Evolutionary conservation across 1,140 invertebrate genomes (phyloP).

Genomic region (Musca vetustissima): DNA sequence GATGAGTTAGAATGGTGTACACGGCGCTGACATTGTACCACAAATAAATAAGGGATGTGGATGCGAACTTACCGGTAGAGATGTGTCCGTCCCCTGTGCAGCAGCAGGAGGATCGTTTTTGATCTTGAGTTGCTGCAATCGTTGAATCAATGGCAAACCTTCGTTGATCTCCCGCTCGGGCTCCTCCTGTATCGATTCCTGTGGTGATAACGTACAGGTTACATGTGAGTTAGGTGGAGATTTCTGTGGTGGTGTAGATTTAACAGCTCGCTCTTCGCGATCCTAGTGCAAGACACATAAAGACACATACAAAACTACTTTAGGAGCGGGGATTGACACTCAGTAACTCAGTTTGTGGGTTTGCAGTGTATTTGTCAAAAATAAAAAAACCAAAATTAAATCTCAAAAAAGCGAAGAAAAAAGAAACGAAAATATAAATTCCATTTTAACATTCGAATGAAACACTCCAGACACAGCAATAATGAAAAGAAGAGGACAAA

Average conservation of each 20-base stretch:
- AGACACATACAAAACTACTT: slow-evolving; percentile 47
- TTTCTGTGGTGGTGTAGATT: slow-evolving; percentile 57
- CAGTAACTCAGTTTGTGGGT: slow-evolving; percentile 30
- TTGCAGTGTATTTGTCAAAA: background rate
- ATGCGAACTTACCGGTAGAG: slow-evolving; percentile 2
- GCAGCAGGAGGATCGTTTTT: slow-evolving; percentile 70
- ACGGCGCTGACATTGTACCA: no score
- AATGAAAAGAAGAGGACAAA: no score
- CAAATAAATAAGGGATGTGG: background rate
- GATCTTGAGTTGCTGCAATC: slow-evolving; percentile 75
- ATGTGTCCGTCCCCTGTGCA: slow-evolving; percentile 26
- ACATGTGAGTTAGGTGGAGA: slow-evolving; percentile 56
- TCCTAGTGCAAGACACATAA: slow-evolving; percentile 58
- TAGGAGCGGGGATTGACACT: slow-evolving; percentile 53
- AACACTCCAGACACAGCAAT: no score
- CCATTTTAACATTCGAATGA: background rate
- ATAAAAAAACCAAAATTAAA: slow-evolving; percentile 12
- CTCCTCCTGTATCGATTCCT: slow-evolving; percentile 56
- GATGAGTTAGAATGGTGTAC: no score
- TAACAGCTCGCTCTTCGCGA: slow-evolving; percentile 62
- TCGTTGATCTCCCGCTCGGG: slow-evolving; percentile 66
- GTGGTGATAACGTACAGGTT: slow-evolving; percentile 52
- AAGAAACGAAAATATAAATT: background rate
- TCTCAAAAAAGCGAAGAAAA: background rate
- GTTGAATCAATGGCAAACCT: slow-evolving; percentile 75